Evolutionary conservation across 1,140 invertebrate genomes (phyloP).

Genomic region (Cataglyphis hispanica): DNA sequence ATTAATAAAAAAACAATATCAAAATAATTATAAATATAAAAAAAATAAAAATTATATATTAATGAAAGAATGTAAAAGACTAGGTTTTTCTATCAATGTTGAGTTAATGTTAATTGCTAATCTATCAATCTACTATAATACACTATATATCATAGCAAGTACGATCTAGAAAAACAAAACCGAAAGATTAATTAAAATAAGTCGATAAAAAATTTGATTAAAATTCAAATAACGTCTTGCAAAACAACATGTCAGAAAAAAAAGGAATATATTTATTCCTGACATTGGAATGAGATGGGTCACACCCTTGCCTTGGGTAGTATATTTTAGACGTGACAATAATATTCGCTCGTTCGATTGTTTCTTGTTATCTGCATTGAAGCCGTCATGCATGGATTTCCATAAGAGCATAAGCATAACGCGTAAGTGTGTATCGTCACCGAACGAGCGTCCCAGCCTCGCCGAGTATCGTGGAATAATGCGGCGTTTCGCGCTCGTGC

Average conservation of each 20-base stretch:
- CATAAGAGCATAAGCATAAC: slow-evolving; percentile 18
- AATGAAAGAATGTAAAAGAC: not conserved
- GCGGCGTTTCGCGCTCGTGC: slow-evolving; percentile 23
- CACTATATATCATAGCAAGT: not conserved
- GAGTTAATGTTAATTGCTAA: not conserved
- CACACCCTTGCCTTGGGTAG: slow-evolving; percentile 20
- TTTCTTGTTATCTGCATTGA: slow-evolving; percentile 31
- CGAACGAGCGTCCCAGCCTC: not conserved
- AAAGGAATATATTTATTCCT: not conserved
- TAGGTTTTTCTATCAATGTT: not conserved
- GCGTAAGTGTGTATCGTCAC: not conserved
- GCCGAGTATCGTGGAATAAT: not conserved
- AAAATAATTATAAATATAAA: no score
- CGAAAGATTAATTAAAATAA: not conserved
- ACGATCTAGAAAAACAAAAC: not conserved
- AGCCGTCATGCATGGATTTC: not conserved
- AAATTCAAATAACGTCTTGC: not conserved
- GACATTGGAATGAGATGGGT: slow-evolving; percentile 14
- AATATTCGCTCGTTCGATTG: slow-evolving; percentile 26
- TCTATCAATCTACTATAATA: not conserved
- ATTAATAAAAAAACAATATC: not conserved
- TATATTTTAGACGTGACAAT: slow-evolving; percentile 21
- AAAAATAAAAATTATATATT: no score
- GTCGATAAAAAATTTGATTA: not conserved
- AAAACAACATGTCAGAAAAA: not conserved